These are phyloP conservation scores for Drosophila anomelani DNA, from an alignment of 2,888 invertebrate species.

Conservation along the genomic window DNA sequence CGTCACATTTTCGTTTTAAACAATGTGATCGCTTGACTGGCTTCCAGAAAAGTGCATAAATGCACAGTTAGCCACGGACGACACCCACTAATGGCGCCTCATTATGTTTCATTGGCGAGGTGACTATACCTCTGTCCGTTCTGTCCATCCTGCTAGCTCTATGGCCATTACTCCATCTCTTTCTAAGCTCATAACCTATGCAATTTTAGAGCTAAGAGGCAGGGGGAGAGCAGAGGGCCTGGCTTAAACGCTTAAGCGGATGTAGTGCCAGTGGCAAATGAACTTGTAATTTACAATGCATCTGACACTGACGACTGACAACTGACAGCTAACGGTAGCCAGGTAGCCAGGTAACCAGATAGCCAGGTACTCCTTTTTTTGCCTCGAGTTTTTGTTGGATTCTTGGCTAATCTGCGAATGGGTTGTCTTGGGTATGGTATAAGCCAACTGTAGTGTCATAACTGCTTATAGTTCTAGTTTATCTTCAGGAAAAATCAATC, in stretches of 20 bases:
- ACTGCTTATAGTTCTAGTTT: neutral
- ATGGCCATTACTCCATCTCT: neutral
- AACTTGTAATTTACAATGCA: slow-evolving; percentile 77
- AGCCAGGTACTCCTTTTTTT: slow-evolving; percentile 22
- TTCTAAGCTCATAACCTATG: slow-evolving; percentile 58
- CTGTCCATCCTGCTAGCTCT: neutral
- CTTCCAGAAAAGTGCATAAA: slow-evolving; percentile 62
- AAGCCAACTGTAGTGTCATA: neutral
- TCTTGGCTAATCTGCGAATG: slow-evolving; percentile 10
- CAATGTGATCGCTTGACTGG: slow-evolving; percentile 65
- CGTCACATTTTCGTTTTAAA: neutral
- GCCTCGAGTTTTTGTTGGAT: slow-evolving; percentile 4
- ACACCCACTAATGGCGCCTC: slow-evolving; percentile 71
- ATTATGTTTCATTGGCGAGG: slow-evolving; percentile 74
- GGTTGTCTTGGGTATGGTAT: slow-evolving; percentile 6
- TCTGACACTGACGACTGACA: slow-evolving; percentile 81
- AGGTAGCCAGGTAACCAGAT: slow-evolving; percentile 11
- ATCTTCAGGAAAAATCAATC: no score
- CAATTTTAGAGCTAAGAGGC: slow-evolving; percentile 12
- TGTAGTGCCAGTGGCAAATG: slow-evolving; percentile 71
- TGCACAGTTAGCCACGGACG: slow-evolving; percentile 59
- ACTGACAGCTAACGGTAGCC: slow-evolving; percentile 52
- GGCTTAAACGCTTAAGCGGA: slow-evolving; percentile 60
- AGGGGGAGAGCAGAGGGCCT: slow-evolving; percentile 1
- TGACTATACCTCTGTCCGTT: slow-evolving; percentile 29